Percentiles rank a stretch among this genome's conserved stretches.
These are phyloP conservation scores for Hypomecis atomaria DNA, from an alignment of 2,888 invertebrate species.

Conservation along the genomic window DNA sequence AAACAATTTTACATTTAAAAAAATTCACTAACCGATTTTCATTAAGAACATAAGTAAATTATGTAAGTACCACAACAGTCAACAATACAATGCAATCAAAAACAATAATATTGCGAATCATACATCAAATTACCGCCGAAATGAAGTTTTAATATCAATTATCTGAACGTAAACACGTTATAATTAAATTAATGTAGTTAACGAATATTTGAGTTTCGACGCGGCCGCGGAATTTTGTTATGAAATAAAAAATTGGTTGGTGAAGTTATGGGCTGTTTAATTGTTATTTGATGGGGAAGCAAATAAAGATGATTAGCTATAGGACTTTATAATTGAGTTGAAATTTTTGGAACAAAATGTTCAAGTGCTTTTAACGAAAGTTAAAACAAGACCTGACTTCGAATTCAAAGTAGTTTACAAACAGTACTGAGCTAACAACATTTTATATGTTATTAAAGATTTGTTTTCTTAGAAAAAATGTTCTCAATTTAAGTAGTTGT, in stretches of 20 bases:
- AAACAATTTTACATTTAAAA: not conserved
- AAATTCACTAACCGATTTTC: too few species aligned
- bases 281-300: constrained; percentile 2
- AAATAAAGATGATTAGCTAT: not conserved
- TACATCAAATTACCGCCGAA: constrained; percentile 41
- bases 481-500: too few species aligned
- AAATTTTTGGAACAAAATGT: too few species aligned
- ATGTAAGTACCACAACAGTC: constrained; percentile 39
- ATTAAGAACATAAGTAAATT: constrained; percentile 17
- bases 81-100: constrained; percentile 41
- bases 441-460: too few species aligned
- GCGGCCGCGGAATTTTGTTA: constrained; percentile 43
- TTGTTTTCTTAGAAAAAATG: too few species aligned
- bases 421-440: too few species aligned
- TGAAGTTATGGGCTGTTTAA: constrained; percentile 17
- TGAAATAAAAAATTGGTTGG: constrained; percentile 41
- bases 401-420: too few species aligned
- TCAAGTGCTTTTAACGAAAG: too few species aligned
- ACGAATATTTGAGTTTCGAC: constrained; percentile 48
- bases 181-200: constrained; percentile 45
- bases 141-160: constrained; percentile 45
- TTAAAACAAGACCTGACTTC: too few species aligned
- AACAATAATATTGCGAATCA: constrained; percentile 38
- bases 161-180: constrained; percentile 37
- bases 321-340: too few species aligned